Percentiles rank a stretch among this genome's conserved stretches.
Evolutionary conservation across 2,113 vertebrate species (phyloP).

Genomic region (Laticauda colubrina): DNA sequence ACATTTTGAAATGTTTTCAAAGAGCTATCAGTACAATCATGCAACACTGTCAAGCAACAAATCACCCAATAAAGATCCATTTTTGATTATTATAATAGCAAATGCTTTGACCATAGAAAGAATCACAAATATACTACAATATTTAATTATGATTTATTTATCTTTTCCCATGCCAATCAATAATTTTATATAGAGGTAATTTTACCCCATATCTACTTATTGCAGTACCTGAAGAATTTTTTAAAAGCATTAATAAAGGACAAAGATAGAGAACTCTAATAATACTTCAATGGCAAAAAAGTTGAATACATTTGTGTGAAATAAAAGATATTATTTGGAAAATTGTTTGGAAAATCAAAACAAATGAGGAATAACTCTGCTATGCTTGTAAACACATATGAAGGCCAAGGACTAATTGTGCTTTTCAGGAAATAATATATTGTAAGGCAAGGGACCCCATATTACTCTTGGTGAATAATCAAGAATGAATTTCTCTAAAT

Average conservation of each 20-base stretch:
- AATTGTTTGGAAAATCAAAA: not conserved
- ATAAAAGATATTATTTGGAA: not conserved
- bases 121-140: not conserved
- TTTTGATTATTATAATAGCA: not conserved
- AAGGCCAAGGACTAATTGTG: not conserved
- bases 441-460: not conserved
- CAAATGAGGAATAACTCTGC: not conserved
- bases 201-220: not conserved
- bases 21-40: not conserved
- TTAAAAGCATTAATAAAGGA: not conserved
- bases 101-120: not conserved
- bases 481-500: slow-evolving; percentile 3
- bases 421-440: slow-evolving; percentile 7
- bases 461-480: slow-evolving; percentile 16
- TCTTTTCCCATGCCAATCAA: not conserved
- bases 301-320: not conserved
- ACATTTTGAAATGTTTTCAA: not conserved
- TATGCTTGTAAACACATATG: slow-evolving; percentile 1
- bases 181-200: not conserved
- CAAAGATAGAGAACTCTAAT: not conserved
- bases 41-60: not conserved
- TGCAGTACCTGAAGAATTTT: not conserved
- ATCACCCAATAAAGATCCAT: not conserved
- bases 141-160: not conserved
- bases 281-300: not conserved